Conservation (phyloP, 2,113 vertebrate species). For the Tupaia chinensis region DNA sequence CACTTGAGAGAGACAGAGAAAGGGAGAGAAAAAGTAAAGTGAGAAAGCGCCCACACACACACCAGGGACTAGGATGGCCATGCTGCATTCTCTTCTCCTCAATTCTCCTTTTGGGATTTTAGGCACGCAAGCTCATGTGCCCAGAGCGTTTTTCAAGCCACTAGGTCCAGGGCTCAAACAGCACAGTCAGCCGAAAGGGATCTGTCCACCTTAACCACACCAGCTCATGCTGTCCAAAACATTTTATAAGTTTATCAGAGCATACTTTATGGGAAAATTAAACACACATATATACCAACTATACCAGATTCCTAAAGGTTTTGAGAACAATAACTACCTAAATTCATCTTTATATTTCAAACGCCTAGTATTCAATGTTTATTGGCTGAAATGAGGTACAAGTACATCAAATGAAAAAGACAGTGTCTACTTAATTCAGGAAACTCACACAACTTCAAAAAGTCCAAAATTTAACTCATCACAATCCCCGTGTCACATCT, state of each 20-base stretch:
- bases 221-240: neutral
- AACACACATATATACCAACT: neutral
- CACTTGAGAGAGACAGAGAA: too few relatives aligned
- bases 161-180: too few relatives aligned
- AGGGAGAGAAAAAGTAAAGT: too few relatives aligned
- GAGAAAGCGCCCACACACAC: too few relatives aligned
- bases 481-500: too few relatives aligned
- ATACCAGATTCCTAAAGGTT: neutral
- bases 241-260: neutral
- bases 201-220: too few relatives aligned
- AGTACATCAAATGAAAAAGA: conserved; percentile 22
- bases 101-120: too few relatives aligned
- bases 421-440: neutral
- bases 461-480: neutral
- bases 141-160: too few relatives aligned
- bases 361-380: neutral
- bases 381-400: neutral
- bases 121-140: too few relatives aligned
- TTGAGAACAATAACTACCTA: neutral
- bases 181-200: too few relatives aligned
- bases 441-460: conserved; percentile 21
- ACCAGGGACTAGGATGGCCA: too few relatives aligned
- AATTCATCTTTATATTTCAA: neutral
- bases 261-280: neutral
- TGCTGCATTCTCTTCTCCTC: too few relatives aligned